Conservation (phyloP, 2,888 invertebrate genomes). For the Drosophila subquinaria region DNA sequence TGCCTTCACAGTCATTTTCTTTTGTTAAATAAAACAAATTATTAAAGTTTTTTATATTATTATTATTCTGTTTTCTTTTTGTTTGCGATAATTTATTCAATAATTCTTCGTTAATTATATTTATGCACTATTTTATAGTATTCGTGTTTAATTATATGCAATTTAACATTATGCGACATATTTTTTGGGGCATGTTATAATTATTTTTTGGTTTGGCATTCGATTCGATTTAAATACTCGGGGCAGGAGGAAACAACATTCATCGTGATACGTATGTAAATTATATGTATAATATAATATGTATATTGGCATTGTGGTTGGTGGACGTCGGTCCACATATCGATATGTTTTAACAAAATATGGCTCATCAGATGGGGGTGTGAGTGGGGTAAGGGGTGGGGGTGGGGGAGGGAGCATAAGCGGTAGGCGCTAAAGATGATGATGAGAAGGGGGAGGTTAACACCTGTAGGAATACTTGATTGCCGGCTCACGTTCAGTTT, state of each 20-base stretch:
- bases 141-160: constrained; percentile 73
- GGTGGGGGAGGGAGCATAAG: constrained; percentile 50
- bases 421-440: constrained; percentile 27
- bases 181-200: constrained; percentile 18
- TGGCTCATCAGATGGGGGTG: background rate
- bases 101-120: constrained; percentile 76
- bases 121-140: constrained; percentile 83
- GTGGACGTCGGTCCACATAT: constrained; percentile 22
- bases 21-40: background rate
- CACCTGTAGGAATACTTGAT: constrained; percentile 78
- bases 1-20: too few relatives aligned
- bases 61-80: background rate
- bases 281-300: constrained; percentile 56
- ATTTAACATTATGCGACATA: constrained; percentile 78
- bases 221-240: constrained; percentile 8
- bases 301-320: constrained; percentile 14
- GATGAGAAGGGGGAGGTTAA: constrained; percentile 29
- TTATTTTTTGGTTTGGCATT: constrained; percentile 21
- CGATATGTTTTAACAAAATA: constrained; percentile 21
- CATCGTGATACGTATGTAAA: constrained; percentile 69
- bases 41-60: background rate
- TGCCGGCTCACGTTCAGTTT: constrained; percentile 74
- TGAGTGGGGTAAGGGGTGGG: background rate
- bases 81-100: constrained; percentile 78
- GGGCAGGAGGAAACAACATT: constrained; percentile 32